Base-by-base conservation (phyloP, 2,888 invertebrate species). In the Acleris holmiana region DNA sequence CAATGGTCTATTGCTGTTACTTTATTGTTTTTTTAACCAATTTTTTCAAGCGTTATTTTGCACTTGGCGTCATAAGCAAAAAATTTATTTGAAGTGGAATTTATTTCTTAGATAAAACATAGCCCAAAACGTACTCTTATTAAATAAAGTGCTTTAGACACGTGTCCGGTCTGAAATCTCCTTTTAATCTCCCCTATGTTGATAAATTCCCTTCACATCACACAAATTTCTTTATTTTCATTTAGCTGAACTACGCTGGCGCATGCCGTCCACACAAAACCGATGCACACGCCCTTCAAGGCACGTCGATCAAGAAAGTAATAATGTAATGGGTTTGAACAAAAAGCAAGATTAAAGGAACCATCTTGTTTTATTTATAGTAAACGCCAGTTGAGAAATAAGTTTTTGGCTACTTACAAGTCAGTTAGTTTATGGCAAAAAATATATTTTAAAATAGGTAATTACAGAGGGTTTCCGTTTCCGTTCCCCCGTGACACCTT, bases 181-280 rank as follows among this genome's bases (percentile, higher is more conserved):
- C 23, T 44, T 57, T 57, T 25, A 44, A 63, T 62, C 56, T 51
- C 50, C 50, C 46, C 56, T 51, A 57, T 35, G 29, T 40, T 29
- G 23, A 40, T 35, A 49, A 56, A 44, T 46, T 57, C 51, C 35
- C 18, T 57, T 63, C 10, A 47, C 56, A 56, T 56, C 50, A 18
- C 50, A 17, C n/a, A 46, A 40, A 40, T 29, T 46, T 55, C 63
- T 78, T 77, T 77, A 76, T 74, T 75, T 76, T 78, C 76, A 15
- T 69, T 70, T 73, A 70, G 57, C 69, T 74, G 72, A 70, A 77
- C 77, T 76, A 80, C 75, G 71, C 69, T 75, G 73, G 78, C 79
- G 79, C 78, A 80, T 81, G 80, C 81, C 74, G 67, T 71, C 72
- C 74, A 77, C 77, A 79, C 73, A 76, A 80, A 80, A 41, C 41